phyloP scores from a whole-genome alignment of 2,797 vertebrate species.

The Smutsia temminckii region DNA sequence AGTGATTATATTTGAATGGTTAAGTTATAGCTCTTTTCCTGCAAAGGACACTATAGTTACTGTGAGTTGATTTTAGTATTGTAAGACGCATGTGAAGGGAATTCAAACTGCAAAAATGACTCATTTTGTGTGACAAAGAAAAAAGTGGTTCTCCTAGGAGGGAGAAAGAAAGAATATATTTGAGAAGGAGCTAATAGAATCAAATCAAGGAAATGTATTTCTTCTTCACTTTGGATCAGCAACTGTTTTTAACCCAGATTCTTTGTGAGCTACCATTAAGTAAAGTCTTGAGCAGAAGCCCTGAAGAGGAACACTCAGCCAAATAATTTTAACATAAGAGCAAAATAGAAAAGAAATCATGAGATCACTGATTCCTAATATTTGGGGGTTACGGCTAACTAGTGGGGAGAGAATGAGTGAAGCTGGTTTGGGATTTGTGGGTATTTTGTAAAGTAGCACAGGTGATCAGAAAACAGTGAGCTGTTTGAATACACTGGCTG shows the following conservation, averaged over 20 bases:
- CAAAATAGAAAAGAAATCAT: constrained; percentile 30
- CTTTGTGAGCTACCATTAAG: not conserved
- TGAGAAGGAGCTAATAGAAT: not conserved
- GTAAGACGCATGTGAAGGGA: not conserved
- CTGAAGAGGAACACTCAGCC: not conserved
- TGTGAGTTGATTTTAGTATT: constrained; percentile 27
- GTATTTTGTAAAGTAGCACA: not conserved
- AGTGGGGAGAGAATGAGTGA: not conserved
- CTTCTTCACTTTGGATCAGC: not conserved
- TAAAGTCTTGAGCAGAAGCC: not conserved
- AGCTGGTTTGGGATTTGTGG: constrained; percentile 4
- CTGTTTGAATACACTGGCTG: not conserved
- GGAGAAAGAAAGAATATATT: not conserved
- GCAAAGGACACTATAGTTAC: not conserved
- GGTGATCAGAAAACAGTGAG: not conserved
- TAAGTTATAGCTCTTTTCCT: constrained; percentile 29
- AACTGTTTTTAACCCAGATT: not conserved
- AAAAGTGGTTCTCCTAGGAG: not conserved
- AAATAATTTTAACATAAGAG: not conserved
- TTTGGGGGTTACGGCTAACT: not conserved
- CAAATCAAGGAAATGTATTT: not conserved
- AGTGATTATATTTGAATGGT: constrained; percentile 23
- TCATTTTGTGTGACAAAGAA: constrained; percentile 20
- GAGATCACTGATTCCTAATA: not conserved
- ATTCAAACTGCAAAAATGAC: constrained; percentile 40